Base-by-base conservation (phyloP, 1,140 invertebrate genomes). In the Heliconius hewitsoni region DNA sequence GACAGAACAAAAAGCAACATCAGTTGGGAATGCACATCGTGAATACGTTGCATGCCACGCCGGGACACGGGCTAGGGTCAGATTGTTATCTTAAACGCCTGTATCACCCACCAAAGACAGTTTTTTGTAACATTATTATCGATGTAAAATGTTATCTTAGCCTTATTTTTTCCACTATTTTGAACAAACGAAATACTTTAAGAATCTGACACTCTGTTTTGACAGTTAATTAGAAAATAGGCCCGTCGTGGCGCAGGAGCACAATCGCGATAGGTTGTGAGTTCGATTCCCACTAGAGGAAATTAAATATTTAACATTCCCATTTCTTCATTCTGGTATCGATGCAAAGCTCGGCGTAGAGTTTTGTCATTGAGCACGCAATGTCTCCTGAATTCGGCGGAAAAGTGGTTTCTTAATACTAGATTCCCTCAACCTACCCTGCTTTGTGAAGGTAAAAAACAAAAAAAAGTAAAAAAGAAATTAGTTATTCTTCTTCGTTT, bases 31-130 rank as follows among this genome's bases (percentile, higher is more conserved):
- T 90, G 88, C 87, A 85, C 90, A 81, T 93, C 90, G 90, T 93
- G 91, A 91, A 93, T 93, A 89, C 91, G 87, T 90, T 89, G 91
- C 88, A 87, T 89, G 87, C 90, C 89, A 82, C 83, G 87, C 79
- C 85, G 89, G 87, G 88, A 85, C 89, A 82, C 89, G 87, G 85
- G 85, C 83, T 85, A 88, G 89, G 91, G 89, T 92, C 91, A 93
- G 93, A 94, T 94, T 87, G 77, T 92, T 94, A 94, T 94, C 93
- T 94, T 94, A 93, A 94, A 94, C 91, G 91, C 88, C 91, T 94
- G 92, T 94, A 93, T 94, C 91, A 93, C 89, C 89, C 89, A 86
- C 87, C 79, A 87, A 90, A 93, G 90, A 93, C 93, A 93, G 90
- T 94, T 94, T 94, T 94, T 92, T 93, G 87, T 92, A 83, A 89